A percentile compares a stretch with the other conserved stretches of the same genome.
Conservation (phyloP, 2,113 vertebrate species). For the Sitta europaea region DNA sequence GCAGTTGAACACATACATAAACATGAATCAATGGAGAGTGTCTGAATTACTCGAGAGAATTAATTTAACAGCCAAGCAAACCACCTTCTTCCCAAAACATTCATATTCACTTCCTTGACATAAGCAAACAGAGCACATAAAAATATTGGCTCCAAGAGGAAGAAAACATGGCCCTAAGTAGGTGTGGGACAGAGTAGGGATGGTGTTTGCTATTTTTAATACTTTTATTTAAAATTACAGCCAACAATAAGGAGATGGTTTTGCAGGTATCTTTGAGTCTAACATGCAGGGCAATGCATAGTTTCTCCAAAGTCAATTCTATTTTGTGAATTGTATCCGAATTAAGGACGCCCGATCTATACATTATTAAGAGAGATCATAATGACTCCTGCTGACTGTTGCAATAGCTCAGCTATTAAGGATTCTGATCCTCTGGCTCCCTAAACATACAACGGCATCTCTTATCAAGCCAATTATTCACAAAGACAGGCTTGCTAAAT, state of each 20-base stretch:
- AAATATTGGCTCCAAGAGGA: background rate
- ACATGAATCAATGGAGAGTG: background rate
- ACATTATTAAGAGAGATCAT: background rate
- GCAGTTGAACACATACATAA: background rate
- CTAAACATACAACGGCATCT: background rate
- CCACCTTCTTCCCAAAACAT: constrained; percentile 2
- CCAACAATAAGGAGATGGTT: background rate
- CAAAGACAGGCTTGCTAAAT: background rate
- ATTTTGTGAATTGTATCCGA: background rate
- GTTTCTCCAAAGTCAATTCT: background rate
- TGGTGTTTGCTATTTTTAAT: background rate
- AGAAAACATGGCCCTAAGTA: background rate
- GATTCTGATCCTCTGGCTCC: background rate
- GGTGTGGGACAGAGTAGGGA: background rate
- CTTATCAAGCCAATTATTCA: background rate
- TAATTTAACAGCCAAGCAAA: background rate
- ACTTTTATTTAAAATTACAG: background rate
- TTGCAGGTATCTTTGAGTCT: background rate
- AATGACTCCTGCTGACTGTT: background rate
- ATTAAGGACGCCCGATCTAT: background rate
- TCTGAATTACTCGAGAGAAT: background rate
- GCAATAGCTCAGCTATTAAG: background rate
- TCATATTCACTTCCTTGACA: background rate
- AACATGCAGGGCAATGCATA: background rate
- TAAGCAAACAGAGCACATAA: background rate